Conservation (phyloP, 2,113 vertebrate species). For the Seriola dumerili region DNA sequence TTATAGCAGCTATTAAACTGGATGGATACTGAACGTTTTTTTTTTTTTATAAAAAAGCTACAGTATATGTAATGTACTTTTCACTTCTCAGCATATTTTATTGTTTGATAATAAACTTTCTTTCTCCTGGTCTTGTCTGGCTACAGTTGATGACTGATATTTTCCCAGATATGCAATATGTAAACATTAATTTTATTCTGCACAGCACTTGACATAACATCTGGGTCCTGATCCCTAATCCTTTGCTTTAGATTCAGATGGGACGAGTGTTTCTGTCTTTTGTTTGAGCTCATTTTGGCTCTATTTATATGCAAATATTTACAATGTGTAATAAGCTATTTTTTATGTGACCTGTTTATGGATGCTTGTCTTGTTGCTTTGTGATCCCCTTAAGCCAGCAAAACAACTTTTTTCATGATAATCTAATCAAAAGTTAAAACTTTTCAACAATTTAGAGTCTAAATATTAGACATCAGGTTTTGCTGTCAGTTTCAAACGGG, state of each 20-base stretch:
- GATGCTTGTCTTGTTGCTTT: background rate
- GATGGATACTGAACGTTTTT: background rate
- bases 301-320: conserved; percentile 29
- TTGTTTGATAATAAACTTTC: background rate
- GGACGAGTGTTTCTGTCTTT: background rate
- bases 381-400: background rate
- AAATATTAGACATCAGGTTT: too few species aligned
- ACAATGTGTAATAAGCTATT: conserved; percentile 4
- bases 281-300: conserved; percentile 20
- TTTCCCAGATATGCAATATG: background rate
- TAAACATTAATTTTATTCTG: conserved; percentile 5
- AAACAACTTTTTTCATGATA: background rate
- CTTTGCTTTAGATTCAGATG: conserved; percentile 21
- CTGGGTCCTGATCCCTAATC: conserved; percentile 26
- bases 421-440: too few species aligned
- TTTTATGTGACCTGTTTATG: background rate
- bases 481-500: too few species aligned
- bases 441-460: too few species aligned
- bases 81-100: background rate
- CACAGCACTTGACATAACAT: conserved; percentile 13
- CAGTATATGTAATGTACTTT: background rate
- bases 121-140: background rate
- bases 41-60: background rate
- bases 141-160: background rate
- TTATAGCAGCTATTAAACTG: background rate